Evolutionary conservation across 2,113 vertebrate genomes (phyloP), one percentile per base, ranked within the genome.

Genomic region (Dissostichus mawsoni): DNA sequence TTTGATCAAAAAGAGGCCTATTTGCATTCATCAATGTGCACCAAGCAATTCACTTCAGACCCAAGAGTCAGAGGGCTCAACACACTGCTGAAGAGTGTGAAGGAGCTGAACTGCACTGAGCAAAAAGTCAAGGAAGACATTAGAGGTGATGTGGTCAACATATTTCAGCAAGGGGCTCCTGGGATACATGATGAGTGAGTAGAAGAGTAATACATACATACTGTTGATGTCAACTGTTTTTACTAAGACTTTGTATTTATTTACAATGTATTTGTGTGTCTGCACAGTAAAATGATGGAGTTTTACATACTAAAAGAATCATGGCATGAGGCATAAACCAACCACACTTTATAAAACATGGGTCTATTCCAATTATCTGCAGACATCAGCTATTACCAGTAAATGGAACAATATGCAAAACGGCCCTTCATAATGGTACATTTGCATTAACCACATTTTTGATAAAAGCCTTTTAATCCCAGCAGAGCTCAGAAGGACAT

Each of bases 381-480:
- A 14, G 56, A 41, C 33, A 51, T 5, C 44, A 47, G 55, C 65
- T 78, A 55, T 57, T 10, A 44, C 13, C 68, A 53, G 81, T 76
- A 47, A 53, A 20, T 66, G 41, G 36, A 73, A 85, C 71, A 79
- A 82, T 53, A 69, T 55, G 62, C 57, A 51, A 63, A 45, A 63
- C 51, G 50, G 41, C 29, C 5, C 8, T 23, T 23, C 45, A 41
- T 82, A 76, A 79, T 74, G 58, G 58, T 59, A 57, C 66, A 77
- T 89, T 68, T 80, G 76, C 73, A 84, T 84, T 83, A 51, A 76
- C 81, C 47, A 78, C 14, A 25, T 5, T 25, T 48, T 61, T 69
- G 69, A 36, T 63, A 79, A 65, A n/a, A 76, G 53, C n/a, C 57
- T 69, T 77, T 84, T 56, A 83, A 76, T 80, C 67, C 78, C 58